Percentiles rank a stretch among this genome's conserved stretches.
phyloP scores from a whole-genome alignment of 2,113 vertebrate genomes.

The Syngnathus scovelli region DNA sequence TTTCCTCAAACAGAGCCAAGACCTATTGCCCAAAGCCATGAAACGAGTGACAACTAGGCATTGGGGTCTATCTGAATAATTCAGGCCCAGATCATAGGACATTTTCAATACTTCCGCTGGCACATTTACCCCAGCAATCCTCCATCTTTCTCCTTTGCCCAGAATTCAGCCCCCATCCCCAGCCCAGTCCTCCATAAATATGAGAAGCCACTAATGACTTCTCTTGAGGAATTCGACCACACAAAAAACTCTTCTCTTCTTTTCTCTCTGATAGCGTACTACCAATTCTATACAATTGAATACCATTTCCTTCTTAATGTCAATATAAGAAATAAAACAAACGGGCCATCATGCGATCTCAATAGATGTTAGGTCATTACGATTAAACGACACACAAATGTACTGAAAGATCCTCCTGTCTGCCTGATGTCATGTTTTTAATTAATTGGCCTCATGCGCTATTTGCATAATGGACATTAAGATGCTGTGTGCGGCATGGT shows the following conservation, averaged over 20 bases:
- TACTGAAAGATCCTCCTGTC: neutral
- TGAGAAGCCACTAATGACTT: conserved; percentile 56
- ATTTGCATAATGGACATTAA: neutral
- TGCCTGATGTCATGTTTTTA: neutral
- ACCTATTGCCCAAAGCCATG: conserved; percentile 41
- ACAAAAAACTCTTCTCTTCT: conserved; percentile 28
- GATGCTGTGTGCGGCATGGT: neutral
- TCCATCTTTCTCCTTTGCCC: conserved; percentile 23
- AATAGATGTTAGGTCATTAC: neutral
- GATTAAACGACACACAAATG: neutral
- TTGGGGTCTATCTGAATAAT: conserved; percentile 62
- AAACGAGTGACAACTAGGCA: conserved; percentile 46
- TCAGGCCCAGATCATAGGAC: conserved; percentile 53
- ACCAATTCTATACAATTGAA: neutral
- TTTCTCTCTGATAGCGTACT: conserved; percentile 31
- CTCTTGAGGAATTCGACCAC: conserved; percentile 57
- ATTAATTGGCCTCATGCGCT: neutral
- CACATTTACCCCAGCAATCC: conserved; percentile 42
- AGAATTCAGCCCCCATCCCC: conserved; percentile 20
- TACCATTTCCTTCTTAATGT: neutral
- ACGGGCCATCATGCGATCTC: neutral
- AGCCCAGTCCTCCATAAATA: conserved; percentile 52
- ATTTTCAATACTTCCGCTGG: conserved; percentile 56
- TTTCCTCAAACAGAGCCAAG: conserved; percentile 12
- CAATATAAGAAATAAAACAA: neutral